Evolutionary conservation across 2,113 vertebrate genomes (phyloP), one percentile per base, ranked within the genome.

Genomic region (Istiophorus platypterus): DNA sequence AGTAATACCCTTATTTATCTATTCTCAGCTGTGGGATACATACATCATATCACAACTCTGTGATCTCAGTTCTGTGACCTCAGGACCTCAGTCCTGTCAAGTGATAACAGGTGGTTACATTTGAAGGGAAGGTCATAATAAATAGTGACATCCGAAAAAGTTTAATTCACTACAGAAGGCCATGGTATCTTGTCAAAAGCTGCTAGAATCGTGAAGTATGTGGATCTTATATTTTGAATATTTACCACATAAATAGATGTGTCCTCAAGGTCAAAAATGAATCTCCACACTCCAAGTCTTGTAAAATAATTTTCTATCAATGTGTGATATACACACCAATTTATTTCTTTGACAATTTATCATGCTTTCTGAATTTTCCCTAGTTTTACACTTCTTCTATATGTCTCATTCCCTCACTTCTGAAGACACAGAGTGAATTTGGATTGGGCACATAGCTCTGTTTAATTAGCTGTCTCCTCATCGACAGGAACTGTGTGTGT

Each of bases 381-480:
- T 66, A 41, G 41, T 68, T 62, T 67, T 52, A 69, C 59, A 61
- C 49, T n/a, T 74, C 39, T 62, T 31, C 61, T 82, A 34, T 59
- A 76, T 58, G 37, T 71, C 24, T 45, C 58, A 69, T 47, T 59
- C 59, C 18, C 45, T 67, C 10, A 2, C 26, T 79, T 85, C 51
- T 65, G 39, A 58, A 42, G 47, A 62, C 69, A 41, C 85, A 81
- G 42, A 64, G 41, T 78, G 76, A 81, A 76, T 87, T 51, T 84
- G 47, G 56, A 77, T 68, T 76, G 51, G 61, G 57, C 39, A 58
- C 34, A 77, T 52, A 72, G 63, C 80, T 78, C 75, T 67, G 31
- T 92, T 82, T 87, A 87, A 89, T 90, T 87, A 86, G 56, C 63
- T 79, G 22, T 74, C 29, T 67, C 37, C 56, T 74, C 42, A 63